These are phyloP conservation scores for Hanleya hanleyi DNA, from an alignment of 2,888 invertebrate species.

Conservation along the genomic window DNA sequence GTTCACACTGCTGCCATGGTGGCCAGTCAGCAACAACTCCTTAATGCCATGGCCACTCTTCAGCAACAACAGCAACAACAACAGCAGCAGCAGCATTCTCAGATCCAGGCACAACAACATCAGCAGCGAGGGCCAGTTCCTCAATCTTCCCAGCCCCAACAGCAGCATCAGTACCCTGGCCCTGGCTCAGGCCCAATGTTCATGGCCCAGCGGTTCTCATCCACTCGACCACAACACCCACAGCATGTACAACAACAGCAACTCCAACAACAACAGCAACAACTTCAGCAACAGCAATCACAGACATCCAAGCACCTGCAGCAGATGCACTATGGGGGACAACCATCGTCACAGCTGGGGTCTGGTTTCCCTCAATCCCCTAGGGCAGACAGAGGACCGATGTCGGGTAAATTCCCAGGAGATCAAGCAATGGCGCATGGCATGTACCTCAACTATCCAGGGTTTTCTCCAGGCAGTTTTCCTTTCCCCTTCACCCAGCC, in stretches of 20 bases:
- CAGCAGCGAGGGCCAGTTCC: background rate
- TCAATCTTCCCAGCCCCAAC: slow-evolving; percentile 18
- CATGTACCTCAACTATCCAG: slow-evolving; percentile 35
- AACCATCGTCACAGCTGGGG: slow-evolving; percentile 23
- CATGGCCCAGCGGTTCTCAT: background rate
- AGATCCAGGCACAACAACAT: background rate
- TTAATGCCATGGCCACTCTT: background rate
- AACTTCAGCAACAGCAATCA: no score
- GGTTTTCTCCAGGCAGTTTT: background rate
- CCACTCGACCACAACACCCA: background rate
- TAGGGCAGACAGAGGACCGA: background rate
- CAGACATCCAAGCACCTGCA: no score
- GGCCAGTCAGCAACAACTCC: slow-evolving; percentile 13
- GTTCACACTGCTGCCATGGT: background rate
- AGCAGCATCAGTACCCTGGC: slow-evolving; percentile 67
- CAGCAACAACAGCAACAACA: slow-evolving; percentile 7
- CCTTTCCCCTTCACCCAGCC: background rate
- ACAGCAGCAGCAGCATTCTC: slow-evolving; percentile 24
- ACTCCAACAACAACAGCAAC: no score
- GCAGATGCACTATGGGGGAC: background rate
- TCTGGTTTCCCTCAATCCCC: background rate
- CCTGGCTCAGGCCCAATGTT: slow-evolving; percentile 6
- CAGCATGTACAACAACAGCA: no score
- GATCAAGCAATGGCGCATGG: slow-evolving; percentile 11
- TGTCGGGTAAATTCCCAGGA: background rate